phyloP scores from a whole-genome alignment of 2,888 invertebrate species.

The Cephonodes hylas region DNA sequence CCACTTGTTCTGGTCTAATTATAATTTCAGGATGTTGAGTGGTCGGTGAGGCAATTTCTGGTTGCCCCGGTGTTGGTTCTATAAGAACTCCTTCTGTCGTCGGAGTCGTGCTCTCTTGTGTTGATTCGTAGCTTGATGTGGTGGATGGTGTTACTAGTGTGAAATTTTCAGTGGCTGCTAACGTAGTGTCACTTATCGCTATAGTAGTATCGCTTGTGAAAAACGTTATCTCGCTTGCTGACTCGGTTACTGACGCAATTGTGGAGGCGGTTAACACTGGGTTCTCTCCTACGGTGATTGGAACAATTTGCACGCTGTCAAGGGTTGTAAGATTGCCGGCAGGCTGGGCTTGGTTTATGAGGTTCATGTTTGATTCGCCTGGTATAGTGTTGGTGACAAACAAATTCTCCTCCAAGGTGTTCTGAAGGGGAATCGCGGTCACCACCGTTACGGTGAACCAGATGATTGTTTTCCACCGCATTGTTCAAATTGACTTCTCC shows the following conservation, averaged over 20 bases:
- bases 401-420: background rate
- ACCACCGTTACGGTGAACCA: conserved; percentile 28
- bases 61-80: background rate
- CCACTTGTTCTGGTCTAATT: background rate
- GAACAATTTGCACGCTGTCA: background rate
- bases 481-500: conserved; percentile 24
- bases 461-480: conserved; percentile 34
- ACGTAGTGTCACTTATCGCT: background rate
- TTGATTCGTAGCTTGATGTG: background rate
- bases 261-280: background rate
- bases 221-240: too few relatives aligned
- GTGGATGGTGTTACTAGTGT: background rate
- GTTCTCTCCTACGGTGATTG: background rate
- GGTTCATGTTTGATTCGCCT: conserved; percentile 4
- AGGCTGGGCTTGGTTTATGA: background rate
- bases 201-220: background rate
- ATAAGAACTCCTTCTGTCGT: background rate
- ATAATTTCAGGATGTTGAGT: background rate
- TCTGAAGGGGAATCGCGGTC: conserved; percentile 19
- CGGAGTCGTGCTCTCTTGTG: background rate
- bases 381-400: background rate
- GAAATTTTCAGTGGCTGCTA: background rate
- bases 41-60: background rate
- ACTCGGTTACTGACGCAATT: background rate
- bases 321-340: background rate